Conservation (phyloP, 2,888 invertebrate genomes). For the Deroplatys truncata region DNA sequence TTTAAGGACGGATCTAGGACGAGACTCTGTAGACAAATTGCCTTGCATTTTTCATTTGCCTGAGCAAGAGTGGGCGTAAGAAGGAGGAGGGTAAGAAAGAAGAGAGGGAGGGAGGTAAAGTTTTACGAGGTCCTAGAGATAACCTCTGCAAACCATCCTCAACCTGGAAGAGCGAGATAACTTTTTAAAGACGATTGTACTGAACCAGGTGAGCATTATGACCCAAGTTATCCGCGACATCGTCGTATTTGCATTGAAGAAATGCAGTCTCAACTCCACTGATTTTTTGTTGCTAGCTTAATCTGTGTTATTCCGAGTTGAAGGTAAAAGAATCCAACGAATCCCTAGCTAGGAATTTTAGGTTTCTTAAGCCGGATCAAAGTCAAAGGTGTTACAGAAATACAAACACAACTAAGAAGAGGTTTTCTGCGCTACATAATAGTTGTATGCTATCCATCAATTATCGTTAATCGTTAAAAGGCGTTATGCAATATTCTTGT, state of each 20-base stretch:
- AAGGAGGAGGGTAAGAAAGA: not conserved
- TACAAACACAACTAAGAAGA: no score
- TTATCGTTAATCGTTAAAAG: no score
- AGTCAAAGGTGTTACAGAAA: no score
- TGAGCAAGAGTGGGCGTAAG: not conserved
- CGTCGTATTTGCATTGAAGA: not conserved
- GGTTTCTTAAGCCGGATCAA: no score
- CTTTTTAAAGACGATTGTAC: not conserved
- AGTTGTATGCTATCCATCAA: no score
- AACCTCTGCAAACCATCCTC: not conserved
- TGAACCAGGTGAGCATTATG: not conserved
- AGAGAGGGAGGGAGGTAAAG: not conserved
- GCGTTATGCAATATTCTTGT: no score
- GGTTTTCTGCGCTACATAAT: no score
- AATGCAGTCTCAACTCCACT: not conserved
- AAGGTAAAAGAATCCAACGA: no score
- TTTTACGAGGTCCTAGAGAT: not conserved
- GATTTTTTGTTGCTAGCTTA: no score
- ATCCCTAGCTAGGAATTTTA: no score
- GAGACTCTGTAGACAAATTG: not conserved
- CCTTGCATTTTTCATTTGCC: slow-evolving; percentile 10
- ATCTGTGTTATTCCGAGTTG: no score
- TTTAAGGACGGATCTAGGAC: not conserved
- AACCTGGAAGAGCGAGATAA: not conserved
- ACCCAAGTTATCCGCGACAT: not conserved